Conservation (phyloP, 2,888 invertebrate species). For the Fragum sueziense region DNA sequence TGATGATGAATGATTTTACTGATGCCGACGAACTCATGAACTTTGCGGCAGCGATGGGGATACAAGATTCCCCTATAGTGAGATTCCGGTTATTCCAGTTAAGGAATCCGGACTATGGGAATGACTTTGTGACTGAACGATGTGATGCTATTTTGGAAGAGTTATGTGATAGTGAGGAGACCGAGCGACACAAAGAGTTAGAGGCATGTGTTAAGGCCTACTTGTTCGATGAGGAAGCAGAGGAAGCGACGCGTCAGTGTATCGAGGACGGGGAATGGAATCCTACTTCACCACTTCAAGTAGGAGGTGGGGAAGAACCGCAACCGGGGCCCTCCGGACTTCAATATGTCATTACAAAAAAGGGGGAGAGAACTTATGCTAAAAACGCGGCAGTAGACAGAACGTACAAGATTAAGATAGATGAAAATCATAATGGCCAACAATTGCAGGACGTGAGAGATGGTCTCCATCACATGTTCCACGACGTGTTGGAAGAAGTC, state of each 20-base stretch:
- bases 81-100: conserved; percentile 19
- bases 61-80: conserved; percentile 19
- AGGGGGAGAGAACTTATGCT: conserved; percentile 23
- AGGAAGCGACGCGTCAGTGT: conserved; percentile 9
- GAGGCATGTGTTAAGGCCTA: conserved; percentile 2
- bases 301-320: conserved; percentile 1
- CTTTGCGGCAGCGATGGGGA: conserved; percentile 23
- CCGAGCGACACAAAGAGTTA: conserved; percentile 25
- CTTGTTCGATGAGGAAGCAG: conserved; percentile 20
- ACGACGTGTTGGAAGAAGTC: conserved; percentile 27
- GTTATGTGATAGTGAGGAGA: too few species aligned
- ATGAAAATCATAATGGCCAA: conserved; percentile 24
- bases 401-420: conserved; percentile 38
- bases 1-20: conserved; percentile 13
- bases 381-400: conserved; percentile 38
- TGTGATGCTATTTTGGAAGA: too few species aligned
- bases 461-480: conserved; percentile 31
- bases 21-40: conserved; percentile 29
- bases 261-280: conserved; percentile 23
- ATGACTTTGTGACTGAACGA: too few species aligned
- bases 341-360: conserved; percentile 26
- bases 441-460: conserved; percentile 24
- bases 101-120: too few species aligned
- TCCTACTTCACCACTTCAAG: too few species aligned
- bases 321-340: not conserved